Base-by-base conservation (phyloP, 2,888 invertebrate species). In the Ormyrus rosae region DNA sequence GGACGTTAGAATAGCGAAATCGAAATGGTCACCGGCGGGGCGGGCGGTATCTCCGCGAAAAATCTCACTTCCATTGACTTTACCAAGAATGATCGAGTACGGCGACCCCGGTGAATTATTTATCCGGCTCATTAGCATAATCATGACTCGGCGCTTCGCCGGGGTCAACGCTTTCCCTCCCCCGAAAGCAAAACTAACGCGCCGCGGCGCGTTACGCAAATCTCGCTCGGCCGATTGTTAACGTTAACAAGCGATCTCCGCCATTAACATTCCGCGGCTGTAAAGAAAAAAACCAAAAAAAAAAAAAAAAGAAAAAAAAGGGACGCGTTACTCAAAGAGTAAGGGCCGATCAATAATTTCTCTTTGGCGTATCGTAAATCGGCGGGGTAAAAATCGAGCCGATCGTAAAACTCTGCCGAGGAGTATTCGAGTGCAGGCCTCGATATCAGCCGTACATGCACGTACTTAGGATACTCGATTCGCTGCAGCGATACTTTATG, bases 371-470 rank as follows among this genome's bases (percentile, higher is more conserved):
- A 78, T 78, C 81, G 74, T 81, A 81, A 81, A 78, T 81, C 81
- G 81, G 45, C 63, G 50, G 67, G 45, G 73, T 63, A 77, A 81
- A 76, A 73, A 81, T 81, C 81, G 71, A 63, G 87, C 86, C 86
- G 87, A 85, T 87, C 88, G 87, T 88, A 89, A 89, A 88, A 80
- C 65, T 70, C 53, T 9, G 53, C 67, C 50, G 13, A 53, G 67
- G 34, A 34, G 34, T 34, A 75, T 75, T 73, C 60, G 65, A 67
- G 75, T 53, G 51, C 34, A 13, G 67, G 69, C 46, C 70, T 46
- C 67, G 5, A 34, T 34, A 34, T 34, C 34, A 34, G 64, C 45
- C 73, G 13, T 19, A 48, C 60, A 67, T 53, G n/a, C 48, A 68
- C 67, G 34, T 68, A 68, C 61, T 46, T n/a, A 11, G 51, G 8